Percentiles rank a stretch among this genome's conserved stretches.
phyloP scores from a whole-genome alignment of 2,113 vertebrate genomes.

The Prionailurus viverrinus region DNA sequence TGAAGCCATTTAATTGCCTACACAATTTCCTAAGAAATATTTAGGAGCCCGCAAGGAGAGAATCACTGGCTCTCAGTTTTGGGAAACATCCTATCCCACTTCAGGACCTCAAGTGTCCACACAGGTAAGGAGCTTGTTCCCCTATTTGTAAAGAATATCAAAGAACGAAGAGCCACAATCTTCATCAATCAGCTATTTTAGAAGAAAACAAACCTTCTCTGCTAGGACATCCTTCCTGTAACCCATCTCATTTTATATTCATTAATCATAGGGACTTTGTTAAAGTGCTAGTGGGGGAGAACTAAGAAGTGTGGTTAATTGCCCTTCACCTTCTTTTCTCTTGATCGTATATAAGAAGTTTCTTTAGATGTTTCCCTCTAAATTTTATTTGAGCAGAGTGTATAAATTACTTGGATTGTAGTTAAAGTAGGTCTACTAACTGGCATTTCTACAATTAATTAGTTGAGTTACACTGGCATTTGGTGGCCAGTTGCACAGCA shows the following conservation, averaged over 20 bases:
- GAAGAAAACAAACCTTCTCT: background rate
- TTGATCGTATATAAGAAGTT: no score
- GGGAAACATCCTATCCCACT: background rate
- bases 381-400: background rate
- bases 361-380: background rate
- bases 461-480: background rate
- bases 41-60: background rate
- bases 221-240: no score
- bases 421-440: background rate
- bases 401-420: background rate
- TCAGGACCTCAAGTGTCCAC: background rate
- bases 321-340: background rate
- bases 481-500: background rate
- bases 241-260: background rate
- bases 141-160: background rate
- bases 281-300: background rate
- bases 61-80: background rate
- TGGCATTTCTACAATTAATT: background rate
- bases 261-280: background rate
- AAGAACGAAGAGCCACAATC: background rate
- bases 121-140: background rate
- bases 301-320: background rate
- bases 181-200: background rate
- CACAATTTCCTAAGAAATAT: background rate
- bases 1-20: background rate